Conservation (phyloP, 2,113 vertebrate species). For the Falco punctatus region DNA sequence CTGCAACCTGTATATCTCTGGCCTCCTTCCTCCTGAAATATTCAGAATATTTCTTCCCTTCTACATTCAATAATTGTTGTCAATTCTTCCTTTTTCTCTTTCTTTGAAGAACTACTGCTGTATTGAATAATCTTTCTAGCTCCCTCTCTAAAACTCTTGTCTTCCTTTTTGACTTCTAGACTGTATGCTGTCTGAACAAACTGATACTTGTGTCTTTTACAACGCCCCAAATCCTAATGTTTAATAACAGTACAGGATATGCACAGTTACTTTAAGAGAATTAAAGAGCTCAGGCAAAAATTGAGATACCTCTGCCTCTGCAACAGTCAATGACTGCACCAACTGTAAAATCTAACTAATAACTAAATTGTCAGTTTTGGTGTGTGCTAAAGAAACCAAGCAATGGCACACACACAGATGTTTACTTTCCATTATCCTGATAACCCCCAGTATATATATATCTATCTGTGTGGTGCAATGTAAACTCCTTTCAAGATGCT, state of each 20-base stretch:
- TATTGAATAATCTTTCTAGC: not conserved
- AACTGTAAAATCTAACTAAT: not conserved
- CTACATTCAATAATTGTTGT: not conserved
- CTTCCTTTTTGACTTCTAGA: not conserved
- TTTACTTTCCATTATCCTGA: slow-evolving; percentile 39
- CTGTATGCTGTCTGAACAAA: not conserved
- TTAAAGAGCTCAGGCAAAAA: not conserved
- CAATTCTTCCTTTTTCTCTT: not conserved
- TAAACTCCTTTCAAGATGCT: slow-evolving; percentile 47
- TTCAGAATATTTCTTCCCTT: not conserved
- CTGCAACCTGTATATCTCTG: not conserved
- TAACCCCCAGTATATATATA: not conserved
- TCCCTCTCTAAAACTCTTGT: not conserved
- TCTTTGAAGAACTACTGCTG: not conserved
- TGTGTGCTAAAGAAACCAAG: not conserved
- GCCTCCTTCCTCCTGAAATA: not conserved
- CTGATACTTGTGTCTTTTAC: not conserved
- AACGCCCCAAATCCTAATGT: not conserved
- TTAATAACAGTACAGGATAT: not conserved
- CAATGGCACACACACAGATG: not conserved
- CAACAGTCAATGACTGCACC: not conserved
- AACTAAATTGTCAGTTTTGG: not conserved
- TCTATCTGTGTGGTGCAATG: not conserved
- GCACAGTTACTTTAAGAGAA: not conserved
- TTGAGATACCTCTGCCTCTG: not conserved